These are phyloP conservation scores for Squalus acanthias DNA, from an alignment of 2,797 vertebrate species.

Conservation along the genomic window DNA sequence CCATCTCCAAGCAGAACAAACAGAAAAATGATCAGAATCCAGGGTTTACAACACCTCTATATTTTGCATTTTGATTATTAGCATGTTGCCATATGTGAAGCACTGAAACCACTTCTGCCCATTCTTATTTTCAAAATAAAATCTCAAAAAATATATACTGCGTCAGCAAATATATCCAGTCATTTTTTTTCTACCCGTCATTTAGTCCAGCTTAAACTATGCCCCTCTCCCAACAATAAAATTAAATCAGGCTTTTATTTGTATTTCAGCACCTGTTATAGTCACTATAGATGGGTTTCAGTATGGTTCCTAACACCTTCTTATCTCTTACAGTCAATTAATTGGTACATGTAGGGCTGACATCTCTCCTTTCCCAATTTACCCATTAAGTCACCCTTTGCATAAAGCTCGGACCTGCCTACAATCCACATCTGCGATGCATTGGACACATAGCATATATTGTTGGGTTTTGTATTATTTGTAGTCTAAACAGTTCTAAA, in stretches of 20 bases:
- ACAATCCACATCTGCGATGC: neutral
- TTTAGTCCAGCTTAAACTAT: neutral
- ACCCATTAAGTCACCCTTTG: neutral
- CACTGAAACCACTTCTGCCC: neutral
- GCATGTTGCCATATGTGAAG: neutral
- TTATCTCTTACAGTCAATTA: neutral
- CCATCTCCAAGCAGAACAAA: conserved; percentile 4
- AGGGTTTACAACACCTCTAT: neutral
- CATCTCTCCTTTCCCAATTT: neutral
- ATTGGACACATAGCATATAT: neutral
- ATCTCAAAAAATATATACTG: neutral
- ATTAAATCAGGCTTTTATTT: neutral
- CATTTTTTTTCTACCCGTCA: neutral
- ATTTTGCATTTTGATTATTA: neutral
- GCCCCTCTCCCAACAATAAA: neutral
- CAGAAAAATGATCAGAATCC: neutral
- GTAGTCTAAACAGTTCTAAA: neutral
- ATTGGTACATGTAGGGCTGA: neutral
- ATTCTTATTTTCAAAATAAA: neutral
- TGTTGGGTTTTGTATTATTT: neutral
- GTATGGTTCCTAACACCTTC: neutral
- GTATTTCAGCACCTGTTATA: neutral
- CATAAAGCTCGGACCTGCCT: neutral
- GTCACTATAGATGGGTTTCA: neutral
- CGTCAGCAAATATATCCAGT: too few species aligned